Percentiles rank a stretch among this genome's conserved stretches.
phyloP scores from a whole-genome alignment of 64 coral and sea anemone genomes.

The Astreopora myriophthalma region DNA sequence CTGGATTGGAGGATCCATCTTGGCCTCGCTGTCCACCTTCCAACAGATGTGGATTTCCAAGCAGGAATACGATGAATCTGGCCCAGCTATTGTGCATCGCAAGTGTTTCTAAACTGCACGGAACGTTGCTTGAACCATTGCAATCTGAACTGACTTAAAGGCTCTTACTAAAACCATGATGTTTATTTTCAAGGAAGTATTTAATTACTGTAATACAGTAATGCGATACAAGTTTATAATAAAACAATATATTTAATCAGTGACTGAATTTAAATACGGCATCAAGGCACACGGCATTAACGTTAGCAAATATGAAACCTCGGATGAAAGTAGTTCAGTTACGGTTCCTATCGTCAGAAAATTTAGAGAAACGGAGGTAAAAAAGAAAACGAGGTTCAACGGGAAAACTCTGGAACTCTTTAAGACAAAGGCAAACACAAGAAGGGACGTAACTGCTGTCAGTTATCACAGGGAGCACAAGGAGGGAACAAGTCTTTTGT shows the following conservation, averaged over 20 bases:
- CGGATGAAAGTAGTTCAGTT: too few species aligned
- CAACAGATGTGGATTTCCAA: slow-evolving; percentile 84
- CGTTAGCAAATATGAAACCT: too few species aligned
- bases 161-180: not conserved
- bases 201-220: slow-evolving; percentile 13
- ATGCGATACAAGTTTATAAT: not conserved
- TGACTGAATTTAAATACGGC: too few species aligned
- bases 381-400: too few species aligned
- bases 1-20: slow-evolving; percentile 72
- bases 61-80: slow-evolving; percentile 78
- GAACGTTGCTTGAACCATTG: not conserved
- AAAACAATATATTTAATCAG: not conserved
- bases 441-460: too few species aligned
- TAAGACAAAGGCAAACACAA: too few species aligned
- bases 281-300: too few species aligned
- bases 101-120: slow-evolving; percentile 56
- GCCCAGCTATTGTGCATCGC: slow-evolving; percentile 65
- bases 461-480: too few species aligned
- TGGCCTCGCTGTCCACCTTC: slow-evolving; percentile 80
- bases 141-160: not conserved
- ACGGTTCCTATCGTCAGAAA: too few species aligned
- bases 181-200: not conserved
- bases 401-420: too few species aligned
- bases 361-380: too few species aligned
- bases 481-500: too few species aligned